A percentile compares a stretch with the other conserved stretches of the same genome.
These are phyloP conservation scores for Eristalis pertinax DNA, from an alignment of 2,888 invertebrate genomes.

Conservation along the genomic window DNA sequence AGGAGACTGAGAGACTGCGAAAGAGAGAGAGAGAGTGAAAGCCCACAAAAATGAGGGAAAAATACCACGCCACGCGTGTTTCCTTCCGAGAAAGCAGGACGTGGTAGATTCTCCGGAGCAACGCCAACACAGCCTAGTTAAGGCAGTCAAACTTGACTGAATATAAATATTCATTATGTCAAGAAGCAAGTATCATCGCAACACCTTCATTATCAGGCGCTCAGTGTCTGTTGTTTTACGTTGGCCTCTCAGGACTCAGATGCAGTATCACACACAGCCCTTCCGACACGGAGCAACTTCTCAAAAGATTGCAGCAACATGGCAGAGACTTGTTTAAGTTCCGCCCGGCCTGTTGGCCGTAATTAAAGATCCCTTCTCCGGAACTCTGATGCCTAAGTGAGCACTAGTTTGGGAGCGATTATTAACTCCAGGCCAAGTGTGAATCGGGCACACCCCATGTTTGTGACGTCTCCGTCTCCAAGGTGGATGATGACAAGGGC, in stretches of 20 bases:
- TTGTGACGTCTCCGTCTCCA: background rate
- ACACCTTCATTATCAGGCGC: conserved; percentile 46
- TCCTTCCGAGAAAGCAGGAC: conserved; percentile 27
- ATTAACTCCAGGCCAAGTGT: background rate
- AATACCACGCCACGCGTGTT: background rate
- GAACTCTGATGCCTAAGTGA: conserved; percentile 10
- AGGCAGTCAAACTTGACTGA: conserved; percentile 48
- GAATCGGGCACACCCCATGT: background rate
- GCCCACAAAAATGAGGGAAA: conserved; percentile 14
- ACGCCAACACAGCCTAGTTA: background rate
- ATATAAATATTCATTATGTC: conserved; percentile 49
- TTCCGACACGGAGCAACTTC: background rate
- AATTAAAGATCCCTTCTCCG: conserved; percentile 26
- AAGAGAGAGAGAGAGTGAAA: conserved; percentile 10
- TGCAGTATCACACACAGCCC: background rate
- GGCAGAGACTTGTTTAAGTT: background rate
- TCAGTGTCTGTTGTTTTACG: conserved; percentile 22
- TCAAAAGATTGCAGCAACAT: background rate
- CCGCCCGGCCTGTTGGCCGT: conserved; percentile 15
- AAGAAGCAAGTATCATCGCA: conserved; percentile 48
- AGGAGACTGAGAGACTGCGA: no score
- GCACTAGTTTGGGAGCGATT: conserved; percentile 9
- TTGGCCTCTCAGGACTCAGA: background rate
- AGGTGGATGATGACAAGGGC: background rate
- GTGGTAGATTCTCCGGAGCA: conserved; percentile 38